A percentile compares a stretch with the other conserved stretches of the same genome.
phyloP scores from a whole-genome alignment of 53 echinoderm and acorn worm genomes.

The Stichopus horrens region DNA sequence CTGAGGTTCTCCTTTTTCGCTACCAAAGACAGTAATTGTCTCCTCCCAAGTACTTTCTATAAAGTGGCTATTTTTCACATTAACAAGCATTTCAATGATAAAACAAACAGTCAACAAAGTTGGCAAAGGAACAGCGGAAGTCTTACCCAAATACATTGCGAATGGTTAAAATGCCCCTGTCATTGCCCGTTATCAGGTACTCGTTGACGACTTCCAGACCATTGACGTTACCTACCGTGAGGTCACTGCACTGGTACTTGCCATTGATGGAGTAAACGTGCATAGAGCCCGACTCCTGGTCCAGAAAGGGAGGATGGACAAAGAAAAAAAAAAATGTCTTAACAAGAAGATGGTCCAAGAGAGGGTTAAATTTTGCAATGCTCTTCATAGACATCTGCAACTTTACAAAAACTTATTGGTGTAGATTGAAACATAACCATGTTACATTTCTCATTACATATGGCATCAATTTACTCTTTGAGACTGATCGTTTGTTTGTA shows the following conservation, averaged over 20 bases:
- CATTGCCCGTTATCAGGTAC: conserved; percentile 80
- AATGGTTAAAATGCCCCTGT: conserved; percentile 71
- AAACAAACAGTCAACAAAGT: too few relatives aligned
- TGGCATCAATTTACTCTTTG: too few relatives aligned
- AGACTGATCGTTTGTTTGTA: too few relatives aligned
- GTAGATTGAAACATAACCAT: neutral
- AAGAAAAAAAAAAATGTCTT: neutral
- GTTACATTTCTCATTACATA: too few relatives aligned
- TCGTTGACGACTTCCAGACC: conserved; percentile 81
- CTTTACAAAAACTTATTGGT: neutral
- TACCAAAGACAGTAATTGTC: too few relatives aligned
- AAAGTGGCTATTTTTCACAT: too few relatives aligned
- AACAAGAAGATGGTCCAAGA: too few relatives aligned
- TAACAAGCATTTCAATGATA: too few relatives aligned
- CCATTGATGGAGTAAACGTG: conserved; percentile 96
- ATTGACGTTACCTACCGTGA: conserved; percentile 59
- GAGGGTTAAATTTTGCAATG: neutral
- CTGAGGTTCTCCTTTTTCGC: too few relatives aligned
- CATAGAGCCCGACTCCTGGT: conserved; percentile 35
- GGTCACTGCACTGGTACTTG: conserved; percentile 68
- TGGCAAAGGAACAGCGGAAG: too few relatives aligned
- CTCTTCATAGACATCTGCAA: neutral
- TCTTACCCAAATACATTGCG: conserved; percentile 84
- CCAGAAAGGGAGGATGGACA: neutral
- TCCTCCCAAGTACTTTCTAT: too few relatives aligned